Percentiles rank a stretch among this genome's conserved stretches.
phyloP scores from a whole-genome alignment of 2,797 vertebrate species.

The Cygnus olor region DNA sequence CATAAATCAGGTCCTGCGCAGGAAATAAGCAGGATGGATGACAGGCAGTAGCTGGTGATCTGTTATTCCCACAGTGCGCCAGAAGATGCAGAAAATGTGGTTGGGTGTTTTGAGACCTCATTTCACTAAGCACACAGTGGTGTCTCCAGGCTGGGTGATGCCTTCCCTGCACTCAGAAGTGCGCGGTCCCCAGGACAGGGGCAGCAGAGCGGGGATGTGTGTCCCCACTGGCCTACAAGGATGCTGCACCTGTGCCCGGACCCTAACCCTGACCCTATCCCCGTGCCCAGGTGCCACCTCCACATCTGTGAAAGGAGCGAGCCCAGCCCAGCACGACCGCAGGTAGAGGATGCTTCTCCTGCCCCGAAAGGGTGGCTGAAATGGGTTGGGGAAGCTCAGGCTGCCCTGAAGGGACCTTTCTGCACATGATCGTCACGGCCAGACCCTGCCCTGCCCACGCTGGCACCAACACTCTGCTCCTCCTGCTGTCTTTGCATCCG shows the following conservation, averaged over 20 bases:
- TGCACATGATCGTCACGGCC: neutral
- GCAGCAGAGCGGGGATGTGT: neutral
- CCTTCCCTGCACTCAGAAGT: neutral
- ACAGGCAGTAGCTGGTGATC: slow-evolving; percentile 50
- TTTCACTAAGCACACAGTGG: neutral
- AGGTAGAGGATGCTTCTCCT: neutral
- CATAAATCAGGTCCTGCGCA: slow-evolving; percentile 45
- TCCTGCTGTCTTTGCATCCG: neutral
- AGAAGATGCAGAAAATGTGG: neutral
- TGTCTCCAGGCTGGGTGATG: neutral
- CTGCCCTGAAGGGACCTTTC: neutral
- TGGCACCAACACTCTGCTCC: neutral
- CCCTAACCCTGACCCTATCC: too few relatives aligned
- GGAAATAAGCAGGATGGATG: slow-evolving; percentile 61
- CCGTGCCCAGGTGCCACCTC: neutral
- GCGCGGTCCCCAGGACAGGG: neutral
- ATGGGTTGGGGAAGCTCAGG: neutral
- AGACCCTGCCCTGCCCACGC: rapidly evolving
- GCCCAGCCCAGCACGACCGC: neutral
- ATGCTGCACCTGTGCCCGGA: too few relatives aligned
- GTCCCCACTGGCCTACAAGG: rapidly evolving
- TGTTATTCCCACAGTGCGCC: neutral
- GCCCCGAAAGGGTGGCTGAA: neutral
- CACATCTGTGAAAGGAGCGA: neutral
- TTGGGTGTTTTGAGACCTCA: slow-evolving; percentile 1